Evolutionary conservation across 2,888 invertebrate genomes (phyloP), one percentile per base, ranked within the genome.

Genomic region (Thecophora atra): DNA sequence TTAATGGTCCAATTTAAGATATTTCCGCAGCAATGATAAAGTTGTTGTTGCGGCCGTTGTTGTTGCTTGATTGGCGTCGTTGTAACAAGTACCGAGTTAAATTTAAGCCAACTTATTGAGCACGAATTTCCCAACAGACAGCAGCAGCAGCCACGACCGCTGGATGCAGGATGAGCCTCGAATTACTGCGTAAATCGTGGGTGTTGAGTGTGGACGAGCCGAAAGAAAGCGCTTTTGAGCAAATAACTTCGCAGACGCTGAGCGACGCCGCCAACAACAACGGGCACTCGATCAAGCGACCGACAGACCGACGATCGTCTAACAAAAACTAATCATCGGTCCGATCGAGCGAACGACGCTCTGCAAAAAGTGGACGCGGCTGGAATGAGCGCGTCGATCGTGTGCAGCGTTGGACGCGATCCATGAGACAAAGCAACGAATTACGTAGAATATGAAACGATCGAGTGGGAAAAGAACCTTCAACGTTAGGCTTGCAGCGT

Each of bases 1-100:
- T 82, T 82, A 82, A 82, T 82, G 81, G 81, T 79, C 81, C 82
- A 83, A 81, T 83, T 82, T 82, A 77, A 81, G 81, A 80, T 83
- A 81, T 82, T 81, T 82, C 78, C 79, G 80, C 79, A 73, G 81
- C 79, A 79, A 80, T 82, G 83, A 82, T 82, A 83, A 83, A 82
- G 79, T 80, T 77, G 75, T 76, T 76, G 76, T 62, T 74, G 72
- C 30, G 52, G 64, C n/a, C 44, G 15, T 5, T 70, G 56, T 62
- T 64, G 72, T 56, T 52, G 56, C 60, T 79, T 76, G 64, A 62
- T 30, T 58, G 66, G 64, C 30, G 54, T 17, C 30, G 54, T 17
- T 26, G 21, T 42, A 60, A 54, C 15, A 19, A 19, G 47, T 24
- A 65, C 24, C 58, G 58, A 58, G 58, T 17, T 54, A 24, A 21